phyloP scores from a whole-genome alignment of 2,113 vertebrate genomes.

The Phaetusa simplex region DNA sequence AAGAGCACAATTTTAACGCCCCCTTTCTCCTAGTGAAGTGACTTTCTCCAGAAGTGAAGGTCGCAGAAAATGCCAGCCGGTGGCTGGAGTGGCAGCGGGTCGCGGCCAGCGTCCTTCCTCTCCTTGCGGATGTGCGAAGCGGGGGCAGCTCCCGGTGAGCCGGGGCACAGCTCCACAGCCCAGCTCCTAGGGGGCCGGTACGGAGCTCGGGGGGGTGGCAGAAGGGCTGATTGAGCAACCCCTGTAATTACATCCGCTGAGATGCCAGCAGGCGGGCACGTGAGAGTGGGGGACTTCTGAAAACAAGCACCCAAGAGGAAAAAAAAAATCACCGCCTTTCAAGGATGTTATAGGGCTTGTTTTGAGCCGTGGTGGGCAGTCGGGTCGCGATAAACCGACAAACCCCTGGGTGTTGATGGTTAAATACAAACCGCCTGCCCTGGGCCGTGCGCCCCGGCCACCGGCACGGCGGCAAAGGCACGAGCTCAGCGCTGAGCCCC shows the following conservation, averaged over 20 bases:
- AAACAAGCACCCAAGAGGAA: fast-evolving
- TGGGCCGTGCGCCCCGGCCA: not conserved
- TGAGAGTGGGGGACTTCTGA: not conserved
- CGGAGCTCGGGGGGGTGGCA: not conserved
- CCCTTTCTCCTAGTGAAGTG: not conserved
- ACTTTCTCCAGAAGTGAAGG: not conserved
- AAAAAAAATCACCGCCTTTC: not conserved
- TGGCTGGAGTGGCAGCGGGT: not conserved
- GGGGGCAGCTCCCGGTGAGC: not conserved
- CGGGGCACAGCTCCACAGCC: not conserved
- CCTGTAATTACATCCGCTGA: fast-evolving
- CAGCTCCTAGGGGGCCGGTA: not conserved
- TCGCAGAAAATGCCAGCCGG: not conserved
- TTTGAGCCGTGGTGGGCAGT: not conserved
- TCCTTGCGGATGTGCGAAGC: fast-evolving
- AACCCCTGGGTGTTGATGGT: not conserved
- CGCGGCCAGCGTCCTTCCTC: not conserved
- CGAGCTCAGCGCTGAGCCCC: not conserved
- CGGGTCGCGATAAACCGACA: not conserved
- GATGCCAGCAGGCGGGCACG: not conserved
- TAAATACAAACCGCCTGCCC: not conserved
- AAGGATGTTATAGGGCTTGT: not conserved
- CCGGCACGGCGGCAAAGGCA: fast-evolving
- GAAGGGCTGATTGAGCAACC: not conserved
- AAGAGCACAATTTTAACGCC: conserved; percentile 26